Evolutionary conservation across 2,113 vertebrate genomes (phyloP), one percentile per base, ranked within the genome.

Genomic region (Cavia porcellus): DNA sequence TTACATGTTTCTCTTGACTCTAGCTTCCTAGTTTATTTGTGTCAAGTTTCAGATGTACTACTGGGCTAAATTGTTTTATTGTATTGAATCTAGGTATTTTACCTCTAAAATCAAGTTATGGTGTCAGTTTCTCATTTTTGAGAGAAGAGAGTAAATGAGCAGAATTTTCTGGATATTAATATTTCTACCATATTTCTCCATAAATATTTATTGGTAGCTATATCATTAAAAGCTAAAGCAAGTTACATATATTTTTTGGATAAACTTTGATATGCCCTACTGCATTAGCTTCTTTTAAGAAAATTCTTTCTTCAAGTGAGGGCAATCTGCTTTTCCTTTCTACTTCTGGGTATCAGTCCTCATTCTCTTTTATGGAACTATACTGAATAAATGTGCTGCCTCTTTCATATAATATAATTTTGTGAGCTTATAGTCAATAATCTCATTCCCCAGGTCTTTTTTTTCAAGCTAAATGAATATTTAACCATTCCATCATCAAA

Each of bases 161-260:
- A 64, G 35, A n/a, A 92, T 93, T 90, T 96, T 81, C 28, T 95
- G 64, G 84, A 35, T 75, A 83, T 81, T 93, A 66, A n/a, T 83
- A 84, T 86, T 91, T 55, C 28, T 89, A 15, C 12, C 14, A 52
- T 57, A 79, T 59, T 90, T 96, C 42, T 25, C 64, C 57, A 25
- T 77, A 89, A 91, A 35, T 25, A 55, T 72, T 86, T 42, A 52
- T 47, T 17, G 66, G 3, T 15, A 81, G 38, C 45, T 86, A 20
- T 22, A 86, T 81, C n/a, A 84, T 57, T 15, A 84, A 83, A 92
- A 74, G 42, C 14, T 45, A 59, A 88, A 95, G 83, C 42, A 92
- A 90, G 25, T 72, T 22, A 55, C 19, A 72, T 14, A 81, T 55
- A 13, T 61, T 87, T 38, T 38, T 11, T 84, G 24, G 15, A 68